Base-by-base conservation (phyloP, 1,140 invertebrate species). In the Drosophila quadrilineata region DNA sequence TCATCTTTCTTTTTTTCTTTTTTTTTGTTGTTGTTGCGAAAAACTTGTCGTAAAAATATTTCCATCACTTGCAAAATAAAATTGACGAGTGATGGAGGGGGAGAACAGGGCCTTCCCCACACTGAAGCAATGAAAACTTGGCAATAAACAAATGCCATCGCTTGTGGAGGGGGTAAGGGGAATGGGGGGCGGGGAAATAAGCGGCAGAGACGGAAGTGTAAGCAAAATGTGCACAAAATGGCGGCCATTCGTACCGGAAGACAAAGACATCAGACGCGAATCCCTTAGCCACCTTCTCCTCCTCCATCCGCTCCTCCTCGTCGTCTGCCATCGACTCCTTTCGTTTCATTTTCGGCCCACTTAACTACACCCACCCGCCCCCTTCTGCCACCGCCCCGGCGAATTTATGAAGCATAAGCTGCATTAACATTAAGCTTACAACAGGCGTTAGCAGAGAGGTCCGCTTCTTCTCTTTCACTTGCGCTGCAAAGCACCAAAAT, bases 11-110 rank as follows among this genome's bases (percentile, higher is more conserved):
- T n/a, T n/a, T n/a, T n/a, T n/a, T n/a, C n/a, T n/a, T n/a, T n/a
- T n/a, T n/a, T n/a, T n/a, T n/a, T n/a, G n/a, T n/a, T n/a, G n/a
- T n/a, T n/a, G n/a, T 35, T 50, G 74, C 74, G 77, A 77, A 84
- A 77, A 85, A 82, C 77, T 84, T 85, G 79, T 85, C 77, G 79
- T 85, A 84, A 85, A 84, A 85, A 84, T 84, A 84, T 85, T 84
- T 84, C 72, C 77, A 84, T 84, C 77, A 73, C 69, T 49, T 70
- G 21, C 24, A 12, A 65, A 45, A 75, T 75, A 69, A 75, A 75
- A 70, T 70, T 52, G 10, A n/a, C 29, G 2, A 17, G 12, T 3
- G 24, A 10, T 21, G 40, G 12, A 3, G 6, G 29, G 24, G 1
- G 31, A 9, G 50, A 22, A 17, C 40, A 38, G 43, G 53, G n/a